Base-by-base conservation (phyloP, 1,140 invertebrate species). In the Contarinia nasturtii region DNA sequence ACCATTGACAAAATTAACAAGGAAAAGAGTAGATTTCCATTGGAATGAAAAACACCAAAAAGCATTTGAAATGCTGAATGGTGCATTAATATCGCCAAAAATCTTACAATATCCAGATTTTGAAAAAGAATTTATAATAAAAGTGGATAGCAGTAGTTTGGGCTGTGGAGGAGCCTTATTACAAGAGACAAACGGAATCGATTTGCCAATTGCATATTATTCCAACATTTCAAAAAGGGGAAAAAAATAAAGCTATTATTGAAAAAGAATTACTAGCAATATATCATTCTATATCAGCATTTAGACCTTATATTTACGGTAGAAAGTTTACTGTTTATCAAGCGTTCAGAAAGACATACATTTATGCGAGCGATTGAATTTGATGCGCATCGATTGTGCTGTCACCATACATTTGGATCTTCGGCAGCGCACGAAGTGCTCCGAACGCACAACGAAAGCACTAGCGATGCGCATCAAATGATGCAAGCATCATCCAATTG, bases 401-500 rank as follows among this genome's bases (percentile, higher is more conserved):
- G n/a, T n/a, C n/a, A n/a, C n/a, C n/a, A n/a, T n/a, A n/a, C n/a
- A n/a, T n/a, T n/a, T n/a, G n/a, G n/a, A n/a, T n/a, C n/a, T n/a
- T n/a, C n/a, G n/a, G n/a, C n/a, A n/a, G n/a, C n/a, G n/a, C n/a
- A n/a, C n/a, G n/a, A n/a, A n/a, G n/a, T n/a, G n/a, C n/a, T n/a
- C n/a, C n/a, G n/a, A n/a, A n/a, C n/a, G n/a, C n/a, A n/a, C n/a
- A n/a, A n/a, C n/a, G n/a, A n/a, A n/a, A n/a, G n/a, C n/a, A n/a
- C n/a, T n/a, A n/a, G n/a, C n/a, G n/a, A n/a, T n/a, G n/a, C n/a
- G n/a, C n/a, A n/a, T n/a, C n/a, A n/a, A n/a, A n/a, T n/a, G n/a
- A n/a, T n/a, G n/a, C n/a, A n/a, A 59, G 36, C 70, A 67, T 1
- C 69, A 75, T 50, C 66, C 72, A 48, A 57, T 56, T 49, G 57